Evolutionary conservation across 2,888 invertebrate genomes (phyloP).

Genomic region (Leptodirus hochenwartii): DNA sequence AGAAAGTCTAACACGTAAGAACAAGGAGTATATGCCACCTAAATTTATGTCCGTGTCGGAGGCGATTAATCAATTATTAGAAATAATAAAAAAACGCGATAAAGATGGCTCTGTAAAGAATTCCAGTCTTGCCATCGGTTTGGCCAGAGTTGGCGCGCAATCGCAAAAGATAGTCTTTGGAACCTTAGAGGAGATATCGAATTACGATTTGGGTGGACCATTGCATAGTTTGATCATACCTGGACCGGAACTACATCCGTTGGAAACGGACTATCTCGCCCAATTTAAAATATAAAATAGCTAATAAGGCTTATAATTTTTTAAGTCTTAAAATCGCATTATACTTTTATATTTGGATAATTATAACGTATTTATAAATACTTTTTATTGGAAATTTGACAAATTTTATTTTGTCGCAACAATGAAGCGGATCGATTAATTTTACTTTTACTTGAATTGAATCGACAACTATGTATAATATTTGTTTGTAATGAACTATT

Average conservation of each 20-base stretch:
- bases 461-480: too few relatives aligned
- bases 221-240: slow-evolving; percentile 88
- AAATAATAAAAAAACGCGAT: slow-evolving; percentile 41
- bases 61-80: slow-evolving; percentile 69
- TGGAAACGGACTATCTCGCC: slow-evolving; percentile 75
- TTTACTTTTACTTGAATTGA: too few relatives aligned
- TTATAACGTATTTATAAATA: too few relatives aligned
- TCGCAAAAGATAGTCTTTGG: slow-evolving; percentile 63
- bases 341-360: too few relatives aligned
- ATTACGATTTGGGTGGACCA: slow-evolving; percentile 65
- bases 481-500: too few relatives aligned
- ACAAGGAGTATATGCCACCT: slow-evolving; percentile 82
- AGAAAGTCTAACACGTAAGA: slow-evolving; percentile 81
- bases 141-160: slow-evolving; percentile 80
- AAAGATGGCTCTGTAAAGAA: background rate
- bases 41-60: slow-evolving; percentile 82
- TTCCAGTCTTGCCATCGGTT: slow-evolving; percentile 37
- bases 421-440: too few relatives aligned
- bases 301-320: too few relatives aligned
- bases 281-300: slow-evolving; percentile 35
- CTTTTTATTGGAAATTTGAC: too few relatives aligned
- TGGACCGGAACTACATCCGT: slow-evolving; percentile 65
- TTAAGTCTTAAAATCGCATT: too few relatives aligned
- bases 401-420: too few relatives aligned
- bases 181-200: slow-evolving; percentile 53